Conservation (phyloP, 2,888 invertebrate genomes). For the Stenoptilia bipunctidactyla region DNA sequence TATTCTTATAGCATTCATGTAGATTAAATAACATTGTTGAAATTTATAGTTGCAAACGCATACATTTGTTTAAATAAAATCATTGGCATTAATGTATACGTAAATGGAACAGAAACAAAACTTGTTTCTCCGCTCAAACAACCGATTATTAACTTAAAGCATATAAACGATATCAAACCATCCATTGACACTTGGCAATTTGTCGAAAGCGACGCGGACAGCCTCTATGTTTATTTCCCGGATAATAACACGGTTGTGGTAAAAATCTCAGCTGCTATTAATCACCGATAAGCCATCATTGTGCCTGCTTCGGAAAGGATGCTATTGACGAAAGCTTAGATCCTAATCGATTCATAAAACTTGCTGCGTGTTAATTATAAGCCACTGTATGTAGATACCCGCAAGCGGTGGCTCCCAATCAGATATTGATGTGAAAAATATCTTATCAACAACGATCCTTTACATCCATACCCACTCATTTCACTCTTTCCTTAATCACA, state of each 20-base stretch:
- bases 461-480: conserved; percentile 48
- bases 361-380: conserved; percentile 70
- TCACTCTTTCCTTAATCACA: conserved; percentile 41
- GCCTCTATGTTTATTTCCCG: conserved; percentile 41
- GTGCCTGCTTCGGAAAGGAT: conserved; percentile 53
- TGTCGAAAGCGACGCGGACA: conserved; percentile 42
- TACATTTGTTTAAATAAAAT: too few species aligned
- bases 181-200: conserved; percentile 49
- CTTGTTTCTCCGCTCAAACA: conserved; percentile 7
- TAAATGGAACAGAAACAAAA: background rate
- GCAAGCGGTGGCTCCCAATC: conserved; percentile 40
- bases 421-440: conserved; percentile 43
- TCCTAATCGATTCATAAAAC: conserved; percentile 70
- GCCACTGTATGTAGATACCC: conserved; percentile 41
- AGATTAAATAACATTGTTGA: too few species aligned
- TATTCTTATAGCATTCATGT: too few species aligned
- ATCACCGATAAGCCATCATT: conserved; percentile 61
- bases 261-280: conserved; percentile 66
- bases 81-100: too few species aligned
- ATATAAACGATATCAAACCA: conserved; percentile 38
- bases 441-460: conserved; percentile 50
- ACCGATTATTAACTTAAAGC: conserved; percentile 23
- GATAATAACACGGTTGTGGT: conserved; percentile 57
- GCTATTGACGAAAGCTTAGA: conserved; percentile 71
- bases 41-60: too few species aligned